Evolutionary conservation across 2,797 vertebrate species (phyloP), one percentile per base, ranked within the genome.

Genomic region (Chromobotia macracanthus): DNA sequence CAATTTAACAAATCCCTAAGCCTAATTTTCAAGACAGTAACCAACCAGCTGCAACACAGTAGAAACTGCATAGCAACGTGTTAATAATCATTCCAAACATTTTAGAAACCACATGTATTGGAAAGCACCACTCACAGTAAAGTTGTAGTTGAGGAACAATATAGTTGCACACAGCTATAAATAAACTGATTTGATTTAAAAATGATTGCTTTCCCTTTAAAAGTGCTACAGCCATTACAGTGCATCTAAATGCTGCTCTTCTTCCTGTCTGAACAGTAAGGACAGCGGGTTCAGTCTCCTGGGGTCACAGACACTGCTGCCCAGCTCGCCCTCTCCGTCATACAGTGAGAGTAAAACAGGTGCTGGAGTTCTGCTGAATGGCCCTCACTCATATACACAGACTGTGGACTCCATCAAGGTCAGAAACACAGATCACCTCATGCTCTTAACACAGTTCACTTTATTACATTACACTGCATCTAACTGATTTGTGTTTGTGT

Each of bases 351-450:
- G 91, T 82, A 96, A 96, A 84, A 77, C 90, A 1, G 85, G 83
- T 21, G 86, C 91, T 44, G 75, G 87, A 73, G 83, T 92, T 69
- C 90, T 96, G 63, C 91, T 96, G 81, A 97, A 96, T 1, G 95
- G 95, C 2, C 95, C 95, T 0, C 93, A 95, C 87, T 95, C 92
- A 63, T 91, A 94, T 75, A 88, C 94, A 0, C 94, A 91, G 86
- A 65, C 94, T 0, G 84, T 88, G 0, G 95, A 96, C 71, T 79
- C 77, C 85, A 94, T 95, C 85, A 96, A 96, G 95, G 96, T 96
- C 87, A 92, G 87, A 50, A 23, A 51, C 11, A 10, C 28, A 58
- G 10, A 23, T 28, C 56, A 25, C 25, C 3, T 25, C 16, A 56
- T 10, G 1, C 19, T 23, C 3, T 44, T 19, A 3, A 18, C 35